phyloP scores from a whole-genome alignment of 2,797 vertebrate genomes.

The Avahi laniger region DNA sequence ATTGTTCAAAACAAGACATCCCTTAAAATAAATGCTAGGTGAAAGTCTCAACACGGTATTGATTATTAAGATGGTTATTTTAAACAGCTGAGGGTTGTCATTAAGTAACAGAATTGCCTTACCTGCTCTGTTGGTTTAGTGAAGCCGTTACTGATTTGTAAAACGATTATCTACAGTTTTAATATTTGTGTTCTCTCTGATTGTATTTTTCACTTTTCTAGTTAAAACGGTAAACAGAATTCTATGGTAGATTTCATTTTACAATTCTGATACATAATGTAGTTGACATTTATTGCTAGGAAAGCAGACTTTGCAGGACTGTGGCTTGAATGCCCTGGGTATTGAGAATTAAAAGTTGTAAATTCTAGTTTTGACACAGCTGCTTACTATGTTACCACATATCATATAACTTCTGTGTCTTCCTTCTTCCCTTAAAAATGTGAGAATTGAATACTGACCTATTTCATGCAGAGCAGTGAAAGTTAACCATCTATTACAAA shows the following conservation, averaged over 20 bases:
- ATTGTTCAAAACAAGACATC: slow-evolving; percentile 85
- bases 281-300: background rate
- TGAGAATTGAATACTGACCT: background rate
- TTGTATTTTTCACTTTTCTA: slow-evolving; percentile 24
- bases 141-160: slow-evolving; percentile 58
- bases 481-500: background rate
- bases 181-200: slow-evolving; percentile 57
- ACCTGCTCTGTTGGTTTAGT: slow-evolving; percentile 50
- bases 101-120: slow-evolving; percentile 42
- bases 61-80: slow-evolving; percentile 69
- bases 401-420: background rate
- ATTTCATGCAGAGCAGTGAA: background rate
- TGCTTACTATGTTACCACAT: background rate
- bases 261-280: background rate
- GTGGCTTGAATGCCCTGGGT: background rate
- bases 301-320: background rate
- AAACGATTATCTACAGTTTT: slow-evolving; percentile 69
- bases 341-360: slow-evolving; percentile 32
- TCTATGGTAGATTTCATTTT: slow-evolving; percentile 17
- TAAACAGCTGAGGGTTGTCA: background rate
- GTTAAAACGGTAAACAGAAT: slow-evolving; percentile 24
- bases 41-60: slow-evolving; percentile 77
- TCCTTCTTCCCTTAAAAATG: background rate
- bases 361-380: slow-evolving; percentile 6
- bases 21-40: slow-evolving; percentile 85